Conservation (phyloP, 2,113 vertebrate genomes). For the Podarcis cretensis region DNA sequence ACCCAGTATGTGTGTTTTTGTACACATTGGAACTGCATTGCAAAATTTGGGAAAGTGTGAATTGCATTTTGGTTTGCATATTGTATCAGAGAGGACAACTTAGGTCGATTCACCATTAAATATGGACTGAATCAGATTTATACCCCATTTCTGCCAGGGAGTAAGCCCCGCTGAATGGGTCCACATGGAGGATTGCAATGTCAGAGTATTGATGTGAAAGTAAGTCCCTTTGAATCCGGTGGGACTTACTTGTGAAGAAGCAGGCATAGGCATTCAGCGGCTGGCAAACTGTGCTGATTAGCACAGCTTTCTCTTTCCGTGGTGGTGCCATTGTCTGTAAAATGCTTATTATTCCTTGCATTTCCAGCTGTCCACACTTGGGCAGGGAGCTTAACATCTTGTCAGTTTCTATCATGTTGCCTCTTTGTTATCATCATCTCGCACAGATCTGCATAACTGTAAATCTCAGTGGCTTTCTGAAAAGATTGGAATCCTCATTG, state of each 20-base stretch:
- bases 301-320: constrained; percentile 66
- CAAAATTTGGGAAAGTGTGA: too few relatives aligned
- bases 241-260: not conserved
- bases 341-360: constrained; percentile 71
- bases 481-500: constrained; percentile 47
- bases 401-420: constrained; percentile 63
- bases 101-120: too few relatives aligned
- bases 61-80: too few relatives aligned
- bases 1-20: too few relatives aligned
- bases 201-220: not conserved
- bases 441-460: constrained; percentile 51
- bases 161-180: too few relatives aligned
- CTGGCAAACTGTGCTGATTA: constrained; percentile 52
- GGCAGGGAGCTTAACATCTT: constrained; percentile 65
- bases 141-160: too few relatives aligned
- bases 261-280: constrained; percentile 47
- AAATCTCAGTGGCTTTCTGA: constrained; percentile 58
- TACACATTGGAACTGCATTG: too few relatives aligned
- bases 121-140: too few relatives aligned
- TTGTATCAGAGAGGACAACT: too few relatives aligned
- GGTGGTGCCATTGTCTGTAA: constrained; percentile 65
- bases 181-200: not conserved
- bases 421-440: constrained; percentile 61
- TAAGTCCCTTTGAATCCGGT: not conserved
- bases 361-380: constrained; percentile 73